phyloP scores from a whole-genome alignment of 1,140 invertebrate genomes.

The Hermetia illucens region DNA sequence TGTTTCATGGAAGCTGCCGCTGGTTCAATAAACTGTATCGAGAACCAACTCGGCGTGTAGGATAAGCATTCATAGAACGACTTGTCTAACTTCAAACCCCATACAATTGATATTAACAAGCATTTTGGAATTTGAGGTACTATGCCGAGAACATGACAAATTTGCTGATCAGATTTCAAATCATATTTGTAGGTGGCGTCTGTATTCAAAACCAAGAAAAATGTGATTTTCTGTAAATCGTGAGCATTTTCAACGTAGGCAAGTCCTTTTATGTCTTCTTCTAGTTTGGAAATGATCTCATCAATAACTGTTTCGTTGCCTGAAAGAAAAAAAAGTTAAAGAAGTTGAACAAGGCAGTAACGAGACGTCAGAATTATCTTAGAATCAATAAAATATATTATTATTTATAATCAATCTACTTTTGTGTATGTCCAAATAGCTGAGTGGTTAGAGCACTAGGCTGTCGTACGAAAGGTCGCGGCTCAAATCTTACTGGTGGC shows the following conservation, averaged over 20 bases:
- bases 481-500: too few relatives aligned
- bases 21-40: conserved; percentile 10
- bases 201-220: conserved; percentile 12
- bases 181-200: conserved; percentile 11
- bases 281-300: background rate
- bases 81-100: conserved; percentile 10
- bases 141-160: conserved; percentile 10
- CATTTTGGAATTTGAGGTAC: conserved; percentile 12
- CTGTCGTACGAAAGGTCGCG: too few relatives aligned
- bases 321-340: background rate
- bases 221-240: conserved; percentile 9
- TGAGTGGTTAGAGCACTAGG: too few relatives aligned
- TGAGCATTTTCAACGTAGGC: conserved; percentile 3
- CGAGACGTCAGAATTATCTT: too few relatives aligned
- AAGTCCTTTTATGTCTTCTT: conserved; percentile 4
- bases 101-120: conserved; percentile 9
- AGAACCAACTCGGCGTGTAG: conserved; percentile 12
- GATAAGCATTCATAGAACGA: conserved; percentile 11
- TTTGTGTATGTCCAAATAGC: too few relatives aligned
- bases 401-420: too few relatives aligned
- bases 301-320: conserved; percentile 3
- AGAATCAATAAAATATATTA: too few relatives aligned
- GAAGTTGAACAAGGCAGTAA: too few relatives aligned
- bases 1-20: conserved; percentile 10
- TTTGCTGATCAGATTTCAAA: conserved; percentile 7